A percentile compares a stretch with the other conserved stretches of the same genome.
Evolutionary conservation across 2,797 vertebrate species (phyloP).

Genomic region (Myotis findleyi): DNA sequence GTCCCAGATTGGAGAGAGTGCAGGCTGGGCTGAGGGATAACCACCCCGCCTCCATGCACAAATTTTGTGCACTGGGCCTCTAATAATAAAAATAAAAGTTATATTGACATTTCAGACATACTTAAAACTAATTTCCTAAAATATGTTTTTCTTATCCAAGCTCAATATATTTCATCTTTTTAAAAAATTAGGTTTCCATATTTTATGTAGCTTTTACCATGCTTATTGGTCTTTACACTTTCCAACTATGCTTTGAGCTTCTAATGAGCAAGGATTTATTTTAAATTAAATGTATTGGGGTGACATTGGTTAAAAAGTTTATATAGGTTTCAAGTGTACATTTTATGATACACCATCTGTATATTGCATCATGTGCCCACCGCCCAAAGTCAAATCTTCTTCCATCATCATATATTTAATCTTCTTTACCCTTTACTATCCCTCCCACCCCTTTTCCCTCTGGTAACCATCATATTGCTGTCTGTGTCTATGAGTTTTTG

Average conservation of each 20-base stretch:
- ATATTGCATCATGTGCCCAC: neutral
- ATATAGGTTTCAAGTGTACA: neutral
- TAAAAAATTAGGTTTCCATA: neutral
- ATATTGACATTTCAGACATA: neutral
- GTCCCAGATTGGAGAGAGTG: too few species aligned
- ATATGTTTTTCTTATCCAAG: neutral
- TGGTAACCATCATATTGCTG: too few species aligned
- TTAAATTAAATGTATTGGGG: neutral
- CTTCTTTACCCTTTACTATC: too few species aligned
- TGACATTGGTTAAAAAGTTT: neutral
- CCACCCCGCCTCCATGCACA: fast-evolving
- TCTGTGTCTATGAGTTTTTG: too few species aligned
- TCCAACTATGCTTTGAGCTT: neutral
- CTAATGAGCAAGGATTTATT: neutral
- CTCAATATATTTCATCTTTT: neutral
- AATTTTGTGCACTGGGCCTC: too few species aligned
- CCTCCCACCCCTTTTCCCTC: neutral
- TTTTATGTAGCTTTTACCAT: neutral
- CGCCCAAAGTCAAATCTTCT: neutral
- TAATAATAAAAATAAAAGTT: neutral
- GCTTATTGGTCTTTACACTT: neutral
- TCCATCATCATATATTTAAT: neutral
- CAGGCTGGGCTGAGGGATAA: too few species aligned
- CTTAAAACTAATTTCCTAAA: neutral
- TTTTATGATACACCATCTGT: neutral